Conservation (phyloP, 2,888 invertebrate genomes). For the Apamea monoglypha region DNA sequence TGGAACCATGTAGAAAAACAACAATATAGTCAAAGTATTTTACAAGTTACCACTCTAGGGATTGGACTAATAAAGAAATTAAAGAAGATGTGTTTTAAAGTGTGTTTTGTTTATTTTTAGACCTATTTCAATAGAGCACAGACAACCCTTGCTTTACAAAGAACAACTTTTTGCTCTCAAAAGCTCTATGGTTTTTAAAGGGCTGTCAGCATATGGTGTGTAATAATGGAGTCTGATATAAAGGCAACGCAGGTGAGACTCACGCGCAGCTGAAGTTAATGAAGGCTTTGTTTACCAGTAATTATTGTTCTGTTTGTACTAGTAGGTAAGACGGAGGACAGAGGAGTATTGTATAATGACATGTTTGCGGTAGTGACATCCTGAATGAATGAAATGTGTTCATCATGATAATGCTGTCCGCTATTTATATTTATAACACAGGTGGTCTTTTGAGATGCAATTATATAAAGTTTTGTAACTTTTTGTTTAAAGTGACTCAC, state of each 20-base stretch:
- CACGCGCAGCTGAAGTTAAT: conserved; percentile 65
- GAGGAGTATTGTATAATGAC: conserved; percentile 52
- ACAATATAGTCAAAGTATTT: neutral
- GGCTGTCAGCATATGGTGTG: conserved; percentile 53
- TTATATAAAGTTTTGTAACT: neutral
- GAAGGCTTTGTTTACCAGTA: conserved; percentile 53
- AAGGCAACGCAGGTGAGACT: conserved; percentile 62
- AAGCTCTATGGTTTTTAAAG: conserved; percentile 36
- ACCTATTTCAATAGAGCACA: conserved; percentile 15
- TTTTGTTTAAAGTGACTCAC: neutral
- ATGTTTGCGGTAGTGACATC: conserved; percentile 45
- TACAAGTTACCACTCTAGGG: neutral
- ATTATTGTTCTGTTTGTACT: conserved; percentile 41
- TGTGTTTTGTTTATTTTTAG: conserved; percentile 24
- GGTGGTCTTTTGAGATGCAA: neutral
- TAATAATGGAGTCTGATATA: conserved; percentile 51
- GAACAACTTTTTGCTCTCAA: conserved; percentile 31
- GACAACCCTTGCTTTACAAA: conserved; percentile 39
- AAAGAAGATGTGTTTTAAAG: conserved; percentile 3
- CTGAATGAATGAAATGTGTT: conserved; percentile 32
- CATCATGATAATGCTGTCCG: conserved; percentile 11
- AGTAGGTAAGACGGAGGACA: conserved; percentile 24
- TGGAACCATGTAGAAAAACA: neutral
- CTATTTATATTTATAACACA: neutral
- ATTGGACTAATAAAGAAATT: neutral